Conservation (phyloP, 2,113 vertebrate genomes). For the Oncorhynchus nerka region DNA sequence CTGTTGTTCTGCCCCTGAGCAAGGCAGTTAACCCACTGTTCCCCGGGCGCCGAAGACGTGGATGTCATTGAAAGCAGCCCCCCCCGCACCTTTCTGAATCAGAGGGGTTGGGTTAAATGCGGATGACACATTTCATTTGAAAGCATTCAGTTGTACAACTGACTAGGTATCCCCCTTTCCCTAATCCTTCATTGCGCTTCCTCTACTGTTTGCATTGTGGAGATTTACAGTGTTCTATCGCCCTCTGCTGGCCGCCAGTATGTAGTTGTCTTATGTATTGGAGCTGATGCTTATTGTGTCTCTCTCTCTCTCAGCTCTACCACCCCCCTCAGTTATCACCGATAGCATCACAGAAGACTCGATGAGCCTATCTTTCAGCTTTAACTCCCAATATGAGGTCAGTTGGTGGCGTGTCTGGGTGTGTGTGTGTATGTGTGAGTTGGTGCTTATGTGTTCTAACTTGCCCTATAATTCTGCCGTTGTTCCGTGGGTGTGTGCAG, state of each 20-base stretch:
- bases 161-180: no score
- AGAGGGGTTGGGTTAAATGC: no score
- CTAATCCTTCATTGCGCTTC: no score
- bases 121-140: no score
- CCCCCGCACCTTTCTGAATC: no score
- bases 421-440: background rate
- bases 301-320: slow-evolving; percentile 74
- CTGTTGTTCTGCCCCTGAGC: no score
- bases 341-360: slow-evolving; percentile 75
- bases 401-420: slow-evolving; percentile 10
- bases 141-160: no score
- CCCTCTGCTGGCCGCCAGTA: slow-evolving; percentile 33
- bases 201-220: background rate
- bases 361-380: slow-evolving; percentile 81
- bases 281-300: background rate
- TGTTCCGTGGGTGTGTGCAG: slow-evolving; percentile 55
- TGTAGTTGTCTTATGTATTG: background rate
- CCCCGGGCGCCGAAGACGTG: no score
- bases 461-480: background rate
- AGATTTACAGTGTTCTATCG: background rate
- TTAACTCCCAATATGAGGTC: slow-evolving; percentile 80
- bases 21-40: no score
- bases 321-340: slow-evolving; percentile 81
- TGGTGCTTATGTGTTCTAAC: background rate
- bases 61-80: no score